Conservation (phyloP, 2,888 invertebrate species). For the Tromatobia lineatoria region DNA sequence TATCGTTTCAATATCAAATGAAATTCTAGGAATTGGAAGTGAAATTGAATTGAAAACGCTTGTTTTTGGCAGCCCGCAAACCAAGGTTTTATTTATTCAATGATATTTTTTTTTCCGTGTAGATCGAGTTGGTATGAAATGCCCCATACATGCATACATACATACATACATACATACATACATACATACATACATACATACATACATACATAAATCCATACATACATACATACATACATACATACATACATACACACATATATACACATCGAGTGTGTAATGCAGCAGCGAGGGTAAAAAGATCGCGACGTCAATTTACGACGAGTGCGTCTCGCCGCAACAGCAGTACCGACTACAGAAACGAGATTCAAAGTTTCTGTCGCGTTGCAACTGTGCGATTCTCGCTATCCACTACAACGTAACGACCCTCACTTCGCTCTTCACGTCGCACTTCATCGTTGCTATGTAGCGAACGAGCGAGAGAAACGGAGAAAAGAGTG, state of each 20-base stretch:
- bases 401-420: constrained; percentile 26
- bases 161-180: too few species aligned
- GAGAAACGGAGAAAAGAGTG: constrained; percentile 36
- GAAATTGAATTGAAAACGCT: too few species aligned
- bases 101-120: too few species aligned
- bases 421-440: constrained; percentile 38
- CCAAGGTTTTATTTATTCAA: too few species aligned
- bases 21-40: too few species aligned
- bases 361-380: constrained; percentile 53
- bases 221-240: too few species aligned
- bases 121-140: too few species aligned
- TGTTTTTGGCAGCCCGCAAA: too few species aligned
- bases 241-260: too few species aligned
- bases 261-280: not conserved
- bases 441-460: not conserved
- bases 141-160: too few species aligned
- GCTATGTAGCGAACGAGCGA: constrained; percentile 7
- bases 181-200: not conserved
- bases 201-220: too few species aligned
- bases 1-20: too few species aligned
- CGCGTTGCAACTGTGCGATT: constrained; percentile 19
- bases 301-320: constrained; percentile 55
- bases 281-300: constrained; percentile 30
- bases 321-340: constrained; percentile 20
- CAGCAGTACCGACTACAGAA: not conserved